Conservation (phyloP, 2,113 vertebrate genomes). For the Psilopsiagon aurifrons region DNA sequence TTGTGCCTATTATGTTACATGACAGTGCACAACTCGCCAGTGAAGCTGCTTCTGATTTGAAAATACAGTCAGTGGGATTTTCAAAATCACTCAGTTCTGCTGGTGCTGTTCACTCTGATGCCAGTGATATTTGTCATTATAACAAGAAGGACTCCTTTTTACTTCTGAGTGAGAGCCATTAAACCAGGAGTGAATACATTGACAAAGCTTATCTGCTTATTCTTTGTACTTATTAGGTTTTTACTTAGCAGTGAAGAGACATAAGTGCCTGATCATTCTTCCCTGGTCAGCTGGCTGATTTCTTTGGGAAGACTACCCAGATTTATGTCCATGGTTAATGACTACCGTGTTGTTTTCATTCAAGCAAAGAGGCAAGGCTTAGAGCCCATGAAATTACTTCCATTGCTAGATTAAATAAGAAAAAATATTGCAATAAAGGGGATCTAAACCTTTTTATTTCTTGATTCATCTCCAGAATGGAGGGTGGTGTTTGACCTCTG, state of each 20-base stretch:
- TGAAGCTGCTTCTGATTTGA: neutral
- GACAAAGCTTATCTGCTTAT: neutral
- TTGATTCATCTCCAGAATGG: neutral
- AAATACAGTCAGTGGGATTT: neutral
- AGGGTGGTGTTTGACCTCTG: neutral
- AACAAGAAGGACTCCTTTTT: neutral
- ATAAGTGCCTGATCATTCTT: neutral
- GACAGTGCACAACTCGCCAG: accelerated
- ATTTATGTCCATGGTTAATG: neutral
- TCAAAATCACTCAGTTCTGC: neutral
- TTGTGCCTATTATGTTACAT: neutral
- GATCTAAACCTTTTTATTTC: neutral
- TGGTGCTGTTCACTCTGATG: neutral
- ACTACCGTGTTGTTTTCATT: neutral
- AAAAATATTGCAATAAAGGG: neutral
- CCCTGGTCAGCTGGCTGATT: neutral
- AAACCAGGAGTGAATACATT: neutral
- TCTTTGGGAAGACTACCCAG: neutral
- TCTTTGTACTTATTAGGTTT: neutral
- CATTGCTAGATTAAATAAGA: neutral
- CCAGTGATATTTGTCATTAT: neutral
- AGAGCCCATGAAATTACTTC: neutral
- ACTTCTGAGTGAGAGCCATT: neutral
- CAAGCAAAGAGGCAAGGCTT: neutral
- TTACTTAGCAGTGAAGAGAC: neutral